phyloP scores from a whole-genome alignment of 92 coral and sea anemone species.

The Phenganax marumi region DNA sequence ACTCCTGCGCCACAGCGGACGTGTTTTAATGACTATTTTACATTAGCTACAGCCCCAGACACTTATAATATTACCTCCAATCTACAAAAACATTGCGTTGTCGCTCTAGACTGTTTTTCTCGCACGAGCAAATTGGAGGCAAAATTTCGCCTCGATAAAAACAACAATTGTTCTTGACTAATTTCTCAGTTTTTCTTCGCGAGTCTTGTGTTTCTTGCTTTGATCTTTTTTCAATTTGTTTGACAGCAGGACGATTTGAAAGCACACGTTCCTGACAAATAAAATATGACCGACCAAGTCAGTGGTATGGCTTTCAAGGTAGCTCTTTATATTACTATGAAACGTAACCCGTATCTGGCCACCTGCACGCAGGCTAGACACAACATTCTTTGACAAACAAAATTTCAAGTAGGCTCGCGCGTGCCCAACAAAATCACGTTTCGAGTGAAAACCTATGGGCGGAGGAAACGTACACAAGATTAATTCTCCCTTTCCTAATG shows the following conservation, averaged over 20 bases:
- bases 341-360: too few species aligned
- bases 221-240: constrained; percentile 48
- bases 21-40: too few species aligned
- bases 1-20: too few species aligned
- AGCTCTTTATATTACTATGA: too few species aligned
- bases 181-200: constrained; percentile 8
- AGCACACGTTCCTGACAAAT: constrained; percentile 63
- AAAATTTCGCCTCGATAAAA: constrained; percentile 8
- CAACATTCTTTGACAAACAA: too few species aligned
- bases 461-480: too few species aligned
- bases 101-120: not conserved
- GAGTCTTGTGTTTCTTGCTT: not conserved
- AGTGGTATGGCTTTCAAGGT: not conserved
- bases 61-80: not conserved
- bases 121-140: constrained; percentile 27
- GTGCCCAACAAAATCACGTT: too few species aligned
- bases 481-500: too few species aligned
- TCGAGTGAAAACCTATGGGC: too few species aligned
- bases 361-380: too few species aligned
- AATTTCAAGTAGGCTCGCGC: too few species aligned
- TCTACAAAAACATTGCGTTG: constrained; percentile 6
- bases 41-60: too few species aligned
- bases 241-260: constrained; percentile 76
- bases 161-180: not conserved
- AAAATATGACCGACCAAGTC: not conserved